Evolutionary conservation across 2,113 vertebrate genomes (phyloP), one percentile per base, ranked within the genome.

Genomic region (Sinocyclocheilus anophthalmus): DNA sequence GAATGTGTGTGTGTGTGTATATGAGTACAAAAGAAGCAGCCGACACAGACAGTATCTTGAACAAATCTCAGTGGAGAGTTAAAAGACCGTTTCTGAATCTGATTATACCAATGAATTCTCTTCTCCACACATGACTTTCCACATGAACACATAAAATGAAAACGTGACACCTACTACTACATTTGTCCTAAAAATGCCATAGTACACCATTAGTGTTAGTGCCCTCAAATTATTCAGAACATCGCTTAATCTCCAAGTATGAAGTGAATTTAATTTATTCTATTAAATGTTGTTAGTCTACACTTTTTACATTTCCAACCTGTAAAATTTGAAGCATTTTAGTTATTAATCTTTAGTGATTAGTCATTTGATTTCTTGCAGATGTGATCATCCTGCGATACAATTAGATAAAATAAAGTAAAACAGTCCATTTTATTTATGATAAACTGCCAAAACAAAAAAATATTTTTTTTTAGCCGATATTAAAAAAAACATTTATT

Each of bases 1-100:
- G 84, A 91, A 90, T 50, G 48, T 85, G 87, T 91, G 91, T 90
- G 91, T 91, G 91, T 90, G 91, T 50, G 87, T 85, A 85, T 86
- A 88, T 83, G 88, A 86, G 83, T 86, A 33, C 14, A 55, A 75
- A 39, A 76, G 90, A 88, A 87, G 76, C 50, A 73, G 63, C 39
- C 63, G 88, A 93, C 89, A 87, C 86, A 88, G 81, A 75, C 69
- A 75, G 11, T 50, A 11, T 63, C 67, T 59, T 73, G 53, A 70
- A 55, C 30, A 81, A 86, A 67, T 86, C 79, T 86, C 70, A 48
- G 50, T 39, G 57, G 42, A 83, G 61, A 39, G 30, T 9, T 55
- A 83, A 30, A 24, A 33, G 70, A 67, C 39, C 26, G 53, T 22
- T 22, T 50, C 48, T 76, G 73, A 83, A 42, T 67, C 53, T 69